Evolutionary conservation across 35 echinoderm and acorn worm genomes (phyloP).

Genomic region (Diadema setosum): DNA sequence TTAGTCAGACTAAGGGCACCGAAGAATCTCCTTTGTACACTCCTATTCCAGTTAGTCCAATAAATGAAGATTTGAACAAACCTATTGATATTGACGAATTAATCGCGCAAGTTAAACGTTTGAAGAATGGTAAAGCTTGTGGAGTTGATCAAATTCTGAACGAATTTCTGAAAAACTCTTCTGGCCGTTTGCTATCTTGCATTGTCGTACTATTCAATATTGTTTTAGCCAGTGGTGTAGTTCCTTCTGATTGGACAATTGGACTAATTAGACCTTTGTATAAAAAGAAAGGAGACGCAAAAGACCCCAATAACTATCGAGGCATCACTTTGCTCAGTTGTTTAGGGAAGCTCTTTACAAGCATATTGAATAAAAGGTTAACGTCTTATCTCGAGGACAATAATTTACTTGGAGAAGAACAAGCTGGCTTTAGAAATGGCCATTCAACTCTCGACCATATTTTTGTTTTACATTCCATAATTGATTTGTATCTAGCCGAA

Average conservation of each 20-base stretch:
- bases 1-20: background rate
- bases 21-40: background rate
- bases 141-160: conserved; percentile 17
- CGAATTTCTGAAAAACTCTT: conserved; percentile 27
- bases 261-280: background rate
- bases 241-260: conserved; percentile 6
- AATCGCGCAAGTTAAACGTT: background rate
- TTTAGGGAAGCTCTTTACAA: no score
- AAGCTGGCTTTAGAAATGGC: no score
- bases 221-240: background rate
- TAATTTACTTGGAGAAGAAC: no score
- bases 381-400: no score
- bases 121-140: conserved; percentile 4
- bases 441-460: no score
- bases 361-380: no score
- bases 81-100: background rate
- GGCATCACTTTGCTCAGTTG: no score
- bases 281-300: no score
- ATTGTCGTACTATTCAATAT: conserved; percentile 1
- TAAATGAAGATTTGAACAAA: background rate
- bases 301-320: no score
- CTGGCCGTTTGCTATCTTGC: background rate
- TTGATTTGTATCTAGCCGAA: no score
- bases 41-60: background rate
- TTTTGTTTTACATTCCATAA: no score